phyloP scores from a whole-genome alignment of 2,113 vertebrate species.

The Aepyceros melampus region DNA sequence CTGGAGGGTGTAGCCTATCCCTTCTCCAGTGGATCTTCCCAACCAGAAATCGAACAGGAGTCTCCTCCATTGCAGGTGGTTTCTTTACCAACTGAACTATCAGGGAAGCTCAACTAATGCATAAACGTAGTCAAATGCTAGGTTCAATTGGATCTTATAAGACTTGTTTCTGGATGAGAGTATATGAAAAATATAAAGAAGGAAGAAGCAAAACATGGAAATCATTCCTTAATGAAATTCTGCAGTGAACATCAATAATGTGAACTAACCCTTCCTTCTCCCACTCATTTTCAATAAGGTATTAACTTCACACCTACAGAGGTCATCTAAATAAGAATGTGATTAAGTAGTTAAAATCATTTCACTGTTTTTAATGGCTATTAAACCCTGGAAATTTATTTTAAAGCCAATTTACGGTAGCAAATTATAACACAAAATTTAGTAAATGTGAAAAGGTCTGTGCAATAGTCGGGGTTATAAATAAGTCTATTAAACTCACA shows the following conservation, averaged over 20 bases:
- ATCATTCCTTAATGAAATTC: background rate
- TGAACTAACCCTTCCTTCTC: background rate
- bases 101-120: background rate
- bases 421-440: conserved; percentile 57
- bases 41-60: background rate
- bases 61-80: background rate
- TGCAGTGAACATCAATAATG: background rate
- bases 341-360: conserved; percentile 51
- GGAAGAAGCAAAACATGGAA: background rate
- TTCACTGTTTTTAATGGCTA: conserved; percentile 13
- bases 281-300: conserved; percentile 10
- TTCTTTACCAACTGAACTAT: background rate
- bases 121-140: background rate
- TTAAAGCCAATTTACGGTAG: background rate
- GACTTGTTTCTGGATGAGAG: background rate
- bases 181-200: background rate
- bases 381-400: conserved; percentile 46
- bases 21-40: background rate
- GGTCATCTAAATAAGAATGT: conserved; percentile 38
- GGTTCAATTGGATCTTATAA: background rate
- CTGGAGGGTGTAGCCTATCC: background rate
- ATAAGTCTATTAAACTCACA: conserved; percentile 55
- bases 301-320: conserved; percentile 56
- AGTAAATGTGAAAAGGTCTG: conserved; percentile 55
- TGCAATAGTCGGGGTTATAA: conserved; percentile 34